phyloP scores from a whole-genome alignment of 2,113 vertebrate species.

The Microcebus ravelobensis region DNA sequence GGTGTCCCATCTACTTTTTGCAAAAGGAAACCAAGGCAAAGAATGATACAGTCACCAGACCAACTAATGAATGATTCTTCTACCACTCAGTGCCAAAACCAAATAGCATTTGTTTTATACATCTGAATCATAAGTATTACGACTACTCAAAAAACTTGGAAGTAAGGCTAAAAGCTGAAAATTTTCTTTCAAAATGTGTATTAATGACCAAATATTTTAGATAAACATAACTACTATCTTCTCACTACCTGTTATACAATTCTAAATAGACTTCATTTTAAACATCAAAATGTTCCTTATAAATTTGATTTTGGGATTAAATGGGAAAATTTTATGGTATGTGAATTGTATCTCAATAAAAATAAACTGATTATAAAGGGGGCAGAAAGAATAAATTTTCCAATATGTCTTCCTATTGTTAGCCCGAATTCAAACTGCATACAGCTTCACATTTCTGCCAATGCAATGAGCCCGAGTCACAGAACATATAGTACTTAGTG shows the following conservation, averaged over 20 bases:
- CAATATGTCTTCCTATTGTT: slow-evolving; percentile 5
- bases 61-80: not conserved
- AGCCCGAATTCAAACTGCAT: slow-evolving; percentile 19
- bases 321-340: not conserved
- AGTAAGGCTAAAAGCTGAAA: not conserved
- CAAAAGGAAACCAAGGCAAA: slow-evolving; percentile 47
- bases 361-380: not conserved
- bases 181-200: slow-evolving; percentile 12
- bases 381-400: not conserved
- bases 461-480: not conserved
- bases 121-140: not conserved
- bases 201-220: not conserved
- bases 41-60: not conserved
- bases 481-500: not conserved
- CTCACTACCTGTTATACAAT: not conserved
- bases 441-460: not conserved
- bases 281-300: not conserved
- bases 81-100: not conserved
- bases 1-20: slow-evolving; percentile 22
- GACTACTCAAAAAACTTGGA: slow-evolving; percentile 18
- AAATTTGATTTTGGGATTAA: slow-evolving; percentile 24
- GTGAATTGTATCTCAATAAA: not conserved
- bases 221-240: not conserved
- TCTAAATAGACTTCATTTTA: slow-evolving; percentile 34
- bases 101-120: not conserved